Conservation (phyloP, 1,140 invertebrate genomes). For the Tachypleus tridentatus region DNA sequence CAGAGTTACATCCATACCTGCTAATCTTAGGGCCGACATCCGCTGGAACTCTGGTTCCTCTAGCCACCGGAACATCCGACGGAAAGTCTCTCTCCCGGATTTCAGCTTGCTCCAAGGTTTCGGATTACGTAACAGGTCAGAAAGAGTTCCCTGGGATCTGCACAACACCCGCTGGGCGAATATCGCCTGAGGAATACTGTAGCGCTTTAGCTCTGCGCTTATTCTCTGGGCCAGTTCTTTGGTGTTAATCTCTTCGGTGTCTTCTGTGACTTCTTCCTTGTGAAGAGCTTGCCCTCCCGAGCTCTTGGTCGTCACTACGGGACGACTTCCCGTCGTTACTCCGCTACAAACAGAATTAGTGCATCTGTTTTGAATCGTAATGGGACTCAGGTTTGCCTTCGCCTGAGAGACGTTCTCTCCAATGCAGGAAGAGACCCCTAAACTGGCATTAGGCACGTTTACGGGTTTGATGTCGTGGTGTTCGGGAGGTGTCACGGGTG, state of each 20-base stretch:
- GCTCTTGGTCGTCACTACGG: conserved; percentile 8
- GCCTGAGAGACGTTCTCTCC: neutral
- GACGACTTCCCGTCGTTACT: conserved; percentile 1
- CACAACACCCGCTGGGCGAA: conserved; percentile 97
- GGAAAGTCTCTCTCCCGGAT: conserved; percentile 97
- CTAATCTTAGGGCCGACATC: conserved; percentile 94
- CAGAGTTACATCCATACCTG: conserved; percentile 50
- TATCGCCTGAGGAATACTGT: conserved; percentile 98
- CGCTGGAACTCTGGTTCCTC: conserved; percentile 98
- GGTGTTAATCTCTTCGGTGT: conserved; percentile 97
- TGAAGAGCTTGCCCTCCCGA: conserved; percentile 19
- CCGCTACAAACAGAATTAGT: neutral
- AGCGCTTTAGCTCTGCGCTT: conserved; percentile 93
- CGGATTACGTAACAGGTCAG: conserved; percentile 90
- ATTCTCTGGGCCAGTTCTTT: conserved; percentile 97
- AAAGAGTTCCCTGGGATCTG: conserved; percentile 93
- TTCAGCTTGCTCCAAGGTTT: conserved; percentile 99
- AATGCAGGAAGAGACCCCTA: neutral
- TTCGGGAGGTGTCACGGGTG: conserved; percentile 28
- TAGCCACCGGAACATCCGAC: conserved; percentile 99
- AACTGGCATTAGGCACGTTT: neutral
- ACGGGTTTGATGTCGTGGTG: conserved; percentile 21
- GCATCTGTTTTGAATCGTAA: too few relatives aligned
- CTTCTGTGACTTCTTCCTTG: conserved; percentile 29
- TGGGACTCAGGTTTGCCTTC: conserved; percentile 1